Base-by-base conservation (phyloP, 2,888 invertebrate genomes). In the Cerastoderma edule region DNA sequence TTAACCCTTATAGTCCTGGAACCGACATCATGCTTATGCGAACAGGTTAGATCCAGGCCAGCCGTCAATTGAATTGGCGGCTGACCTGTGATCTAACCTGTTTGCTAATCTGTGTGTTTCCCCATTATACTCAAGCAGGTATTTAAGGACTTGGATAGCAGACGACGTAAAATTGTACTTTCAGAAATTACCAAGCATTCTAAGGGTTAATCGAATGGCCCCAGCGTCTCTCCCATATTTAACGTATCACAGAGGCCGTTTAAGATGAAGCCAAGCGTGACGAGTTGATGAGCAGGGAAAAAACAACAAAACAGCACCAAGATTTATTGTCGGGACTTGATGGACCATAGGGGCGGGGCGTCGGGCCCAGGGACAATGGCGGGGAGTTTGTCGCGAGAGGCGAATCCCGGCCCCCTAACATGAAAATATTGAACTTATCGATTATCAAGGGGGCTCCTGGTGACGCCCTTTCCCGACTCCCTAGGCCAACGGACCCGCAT, bases 161-260 rank as follows among this genome's bases (percentile, higher is more conserved):
- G n/a, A n/a, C n/a, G n/a, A n/a, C n/a, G n/a, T n/a, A n/a, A n/a
- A n/a, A n/a, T n/a, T n/a, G n/a, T n/a, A n/a, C n/a, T n/a, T n/a
- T n/a, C n/a, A n/a, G n/a, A n/a, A n/a, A n/a, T n/a, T n/a, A n/a
- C n/a, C n/a, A n/a, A n/a, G n/a, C n/a, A n/a, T n/a, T n/a, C n/a
- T n/a, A n/a, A n/a, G 22, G 50, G n/a, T 56, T 60, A 60, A 60
- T 60, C 60, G 60, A 39, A 1, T 22, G 27, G n/a, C n/a, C n/a
- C 60, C 27, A 60, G 39, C 60, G 79, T 72, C 75, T 66, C 32
- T 78, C 83, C 53, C 83, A 78, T 84, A 79, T 80, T 85, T 85
- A 83, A 73, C 83, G 78, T 83, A 85, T 83, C 78, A 81, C 73
- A 75, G 65, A 71, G 65, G 71, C 71, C 81, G 63, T 74, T 44